Conservation (phyloP, 2,888 invertebrate genomes). For the Leucophora obtusa region DNA sequence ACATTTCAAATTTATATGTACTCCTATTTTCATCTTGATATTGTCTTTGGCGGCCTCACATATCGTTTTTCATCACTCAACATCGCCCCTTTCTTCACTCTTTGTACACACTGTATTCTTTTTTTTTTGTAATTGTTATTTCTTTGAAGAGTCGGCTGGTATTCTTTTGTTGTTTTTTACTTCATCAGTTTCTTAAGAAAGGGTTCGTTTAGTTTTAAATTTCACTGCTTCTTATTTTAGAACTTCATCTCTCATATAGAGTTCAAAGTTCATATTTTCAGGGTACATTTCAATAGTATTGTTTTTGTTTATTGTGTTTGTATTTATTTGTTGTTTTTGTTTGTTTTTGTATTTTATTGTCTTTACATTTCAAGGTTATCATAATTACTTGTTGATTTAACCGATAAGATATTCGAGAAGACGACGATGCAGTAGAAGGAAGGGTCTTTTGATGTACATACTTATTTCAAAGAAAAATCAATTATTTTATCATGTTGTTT, state of each 20-base stretch:
- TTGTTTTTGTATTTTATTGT: constrained; percentile 8
- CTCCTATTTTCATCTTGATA: constrained; percentile 26
- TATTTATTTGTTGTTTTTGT: background rate
- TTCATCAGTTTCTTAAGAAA: background rate
- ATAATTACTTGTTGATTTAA: constrained; percentile 31
- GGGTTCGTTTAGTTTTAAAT: background rate
- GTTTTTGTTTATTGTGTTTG: background rate
- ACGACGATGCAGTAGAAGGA: background rate
- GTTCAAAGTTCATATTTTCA: background rate
- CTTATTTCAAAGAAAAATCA: background rate
- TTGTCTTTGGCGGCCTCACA: constrained; percentile 20
- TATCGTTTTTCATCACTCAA: background rate
- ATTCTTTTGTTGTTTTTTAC: background rate
- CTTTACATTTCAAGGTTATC: constrained; percentile 56
- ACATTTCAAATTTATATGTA: background rate
- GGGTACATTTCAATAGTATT: no score
- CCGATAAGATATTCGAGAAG: background rate
- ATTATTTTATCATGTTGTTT: background rate
- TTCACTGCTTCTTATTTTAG: no score
- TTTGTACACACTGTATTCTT: background rate
- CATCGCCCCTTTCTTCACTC: background rate
- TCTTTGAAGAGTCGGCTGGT: background rate
- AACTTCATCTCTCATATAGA: background rate
- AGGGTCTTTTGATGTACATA: no score
- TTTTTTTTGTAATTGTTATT: background rate